phyloP scores from a whole-genome alignment of 2,888 invertebrate genomes.

The Camponotus fellah region DNA sequence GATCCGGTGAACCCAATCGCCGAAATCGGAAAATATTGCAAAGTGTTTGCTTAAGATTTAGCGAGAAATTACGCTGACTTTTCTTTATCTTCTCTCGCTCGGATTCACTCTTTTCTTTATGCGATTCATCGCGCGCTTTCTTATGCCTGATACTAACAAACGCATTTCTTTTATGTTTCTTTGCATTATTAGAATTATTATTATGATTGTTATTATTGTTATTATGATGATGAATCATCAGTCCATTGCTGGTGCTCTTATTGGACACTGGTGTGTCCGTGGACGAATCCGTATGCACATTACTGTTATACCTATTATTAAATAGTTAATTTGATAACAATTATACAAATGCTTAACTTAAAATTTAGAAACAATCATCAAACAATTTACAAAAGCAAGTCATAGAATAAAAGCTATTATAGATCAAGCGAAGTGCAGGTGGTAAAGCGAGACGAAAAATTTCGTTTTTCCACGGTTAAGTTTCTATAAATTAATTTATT shows the following conservation, averaged over 20 bases:
- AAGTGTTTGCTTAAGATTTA: conserved; percentile 93
- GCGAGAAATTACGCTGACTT: conserved; percentile 89
- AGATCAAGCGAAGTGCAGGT: too few species aligned
- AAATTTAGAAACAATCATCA: background rate
- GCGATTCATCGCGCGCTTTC: conserved; percentile 84
- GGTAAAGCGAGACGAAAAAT: too few species aligned
- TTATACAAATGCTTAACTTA: background rate
- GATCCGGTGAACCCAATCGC: conserved; percentile 87
- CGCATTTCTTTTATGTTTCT: conserved; percentile 88
- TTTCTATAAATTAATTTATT: too few species aligned
- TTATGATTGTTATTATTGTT: conserved; percentile 87
- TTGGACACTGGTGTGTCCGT: conserved; percentile 85
- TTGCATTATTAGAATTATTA: conserved; percentile 88
- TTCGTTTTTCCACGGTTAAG: too few species aligned
- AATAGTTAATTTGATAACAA: conserved; percentile 16
- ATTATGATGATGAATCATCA: conserved; percentile 84
- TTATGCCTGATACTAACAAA: conserved; percentile 89
- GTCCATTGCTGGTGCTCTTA: conserved; percentile 85
- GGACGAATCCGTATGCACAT: conserved; percentile 85
- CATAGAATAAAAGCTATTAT: too few species aligned
- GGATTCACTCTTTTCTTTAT: conserved; percentile 83
- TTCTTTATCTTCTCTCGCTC: conserved; percentile 88
- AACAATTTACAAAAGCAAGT: background rate
- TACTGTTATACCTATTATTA: conserved; percentile 82
- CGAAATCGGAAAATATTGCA: conserved; percentile 94